Conservation (phyloP, 2,888 invertebrate species). For the Aphidius colemani region DNA sequence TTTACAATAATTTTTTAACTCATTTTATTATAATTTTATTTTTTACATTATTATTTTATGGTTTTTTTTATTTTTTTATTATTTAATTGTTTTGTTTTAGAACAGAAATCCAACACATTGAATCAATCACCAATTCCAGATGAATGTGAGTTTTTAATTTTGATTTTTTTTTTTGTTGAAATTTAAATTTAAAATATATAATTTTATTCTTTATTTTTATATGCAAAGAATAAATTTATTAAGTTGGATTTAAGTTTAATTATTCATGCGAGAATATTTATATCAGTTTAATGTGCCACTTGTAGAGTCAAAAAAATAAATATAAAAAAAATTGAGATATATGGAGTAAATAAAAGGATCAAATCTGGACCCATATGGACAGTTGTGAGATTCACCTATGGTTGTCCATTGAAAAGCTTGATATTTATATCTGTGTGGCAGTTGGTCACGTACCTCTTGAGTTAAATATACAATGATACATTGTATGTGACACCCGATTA, state of each 20-base stretch:
- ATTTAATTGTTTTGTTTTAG: slow-evolving; percentile 49
- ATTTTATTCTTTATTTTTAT: slow-evolving; percentile 15
- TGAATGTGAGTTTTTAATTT: slow-evolving; percentile 49
- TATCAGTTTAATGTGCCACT: slow-evolving; percentile 4
- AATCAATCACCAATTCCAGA: slow-evolving; percentile 47
- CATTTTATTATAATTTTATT: neutral
- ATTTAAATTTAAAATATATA: neutral
- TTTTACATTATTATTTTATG: neutral
- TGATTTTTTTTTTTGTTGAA: slow-evolving; percentile 31
- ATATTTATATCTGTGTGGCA: neutral
- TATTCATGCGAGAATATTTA: neutral
- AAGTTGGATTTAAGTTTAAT: neutral
- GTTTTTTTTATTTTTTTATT: slow-evolving; percentile 35
- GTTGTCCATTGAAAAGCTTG: neutral
- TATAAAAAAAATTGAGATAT: too few species aligned
- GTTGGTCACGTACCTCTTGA: slow-evolving; percentile 18
- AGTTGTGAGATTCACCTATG: slow-evolving; percentile 7
- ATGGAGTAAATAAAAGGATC: too few species aligned
- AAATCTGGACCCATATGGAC: slow-evolving; percentile 7
- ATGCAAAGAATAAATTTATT: neutral
- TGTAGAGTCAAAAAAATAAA: slow-evolving; percentile 9
- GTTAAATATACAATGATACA: slow-evolving; percentile 1
- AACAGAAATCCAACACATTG: slow-evolving; percentile 43
- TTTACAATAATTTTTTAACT: neutral
- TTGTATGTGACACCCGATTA: slow-evolving; percentile 9